A percentile compares a stretch with the other conserved stretches of the same genome.
phyloP scores from a whole-genome alignment of 1,140 invertebrate species.

The Lysiphlebus fabarum region DNA sequence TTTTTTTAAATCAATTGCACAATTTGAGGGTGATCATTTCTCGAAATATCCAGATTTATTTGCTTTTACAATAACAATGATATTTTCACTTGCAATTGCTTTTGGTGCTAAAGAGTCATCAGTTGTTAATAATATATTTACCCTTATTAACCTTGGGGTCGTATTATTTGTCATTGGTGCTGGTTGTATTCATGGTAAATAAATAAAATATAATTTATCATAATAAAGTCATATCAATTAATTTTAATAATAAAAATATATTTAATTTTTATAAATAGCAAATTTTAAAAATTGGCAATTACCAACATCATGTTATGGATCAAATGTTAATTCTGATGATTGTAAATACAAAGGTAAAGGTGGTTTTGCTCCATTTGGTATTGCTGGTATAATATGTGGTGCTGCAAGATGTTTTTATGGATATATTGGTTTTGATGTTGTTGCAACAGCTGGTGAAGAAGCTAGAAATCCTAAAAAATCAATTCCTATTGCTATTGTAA shows the following conservation, averaged over 20 bases:
- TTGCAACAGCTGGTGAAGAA: constrained; percentile 81
- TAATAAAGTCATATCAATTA: background rate
- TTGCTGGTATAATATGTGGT: constrained; percentile 74
- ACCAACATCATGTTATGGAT: constrained; percentile 50
- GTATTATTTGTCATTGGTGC: constrained; percentile 70
- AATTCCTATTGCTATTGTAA: constrained; percentile 85
- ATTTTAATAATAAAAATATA: constrained; percentile 2
- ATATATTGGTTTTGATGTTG: constrained; percentile 87
- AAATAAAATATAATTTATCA: background rate
- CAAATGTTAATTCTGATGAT: constrained; percentile 12
- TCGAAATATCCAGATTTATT: constrained; percentile 69
- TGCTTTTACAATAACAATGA: constrained; percentile 59
- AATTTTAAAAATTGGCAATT: constrained; percentile 68
- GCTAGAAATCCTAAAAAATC: constrained; percentile 83
- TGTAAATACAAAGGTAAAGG: constrained; percentile 61
- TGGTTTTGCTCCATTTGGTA: constrained; percentile 80
- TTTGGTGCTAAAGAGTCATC: constrained; percentile 76
- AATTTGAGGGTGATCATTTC: constrained; percentile 59
- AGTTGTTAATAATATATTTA: constrained; percentile 73
- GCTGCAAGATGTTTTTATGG: constrained; percentile 89
- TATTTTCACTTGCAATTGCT: constrained; percentile 59
- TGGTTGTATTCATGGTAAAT: constrained; percentile 65
- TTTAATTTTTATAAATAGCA: constrained; percentile 40
- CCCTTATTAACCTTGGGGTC: constrained; percentile 67
- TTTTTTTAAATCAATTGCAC: constrained; percentile 59